These are phyloP conservation scores for Eidolon dupreanum DNA, from an alignment of 2,797 vertebrate species.

Conservation along the genomic window DNA sequence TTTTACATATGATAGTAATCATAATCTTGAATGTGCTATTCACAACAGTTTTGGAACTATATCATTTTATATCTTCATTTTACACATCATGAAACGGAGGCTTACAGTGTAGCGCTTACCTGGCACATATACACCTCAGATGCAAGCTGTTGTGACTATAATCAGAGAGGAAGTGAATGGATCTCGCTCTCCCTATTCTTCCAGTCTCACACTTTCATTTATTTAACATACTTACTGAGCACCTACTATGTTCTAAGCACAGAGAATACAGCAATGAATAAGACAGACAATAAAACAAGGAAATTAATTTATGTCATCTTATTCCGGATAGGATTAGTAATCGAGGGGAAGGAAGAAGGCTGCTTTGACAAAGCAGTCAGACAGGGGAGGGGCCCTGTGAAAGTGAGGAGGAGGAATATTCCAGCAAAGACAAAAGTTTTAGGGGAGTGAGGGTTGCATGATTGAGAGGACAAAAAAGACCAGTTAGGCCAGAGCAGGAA, in stretches of 20 bases:
- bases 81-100: neutral
- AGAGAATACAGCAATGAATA: neutral
- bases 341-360: neutral
- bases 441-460: neutral
- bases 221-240: neutral
- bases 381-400: neutral
- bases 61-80: constrained; percentile 8
- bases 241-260: neutral
- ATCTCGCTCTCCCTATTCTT: neutral
- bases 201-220: neutral
- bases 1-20: neutral
- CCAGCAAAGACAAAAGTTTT: neutral
- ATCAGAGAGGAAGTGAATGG: neutral
- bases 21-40: neutral
- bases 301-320: neutral
- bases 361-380: neutral
- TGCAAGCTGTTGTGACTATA: neutral
- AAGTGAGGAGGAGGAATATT: neutral
- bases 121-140: neutral
- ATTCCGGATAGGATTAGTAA: neutral
- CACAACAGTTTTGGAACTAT: neutral
- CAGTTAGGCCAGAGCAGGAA: neutral
- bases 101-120: neutral
- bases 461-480: neutral
- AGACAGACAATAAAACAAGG: neutral